Evolutionary conservation across 2,888 invertebrate genomes (phyloP), one percentile per base, ranked within the genome.

Genomic region (Bedellia somnulentella): DNA sequence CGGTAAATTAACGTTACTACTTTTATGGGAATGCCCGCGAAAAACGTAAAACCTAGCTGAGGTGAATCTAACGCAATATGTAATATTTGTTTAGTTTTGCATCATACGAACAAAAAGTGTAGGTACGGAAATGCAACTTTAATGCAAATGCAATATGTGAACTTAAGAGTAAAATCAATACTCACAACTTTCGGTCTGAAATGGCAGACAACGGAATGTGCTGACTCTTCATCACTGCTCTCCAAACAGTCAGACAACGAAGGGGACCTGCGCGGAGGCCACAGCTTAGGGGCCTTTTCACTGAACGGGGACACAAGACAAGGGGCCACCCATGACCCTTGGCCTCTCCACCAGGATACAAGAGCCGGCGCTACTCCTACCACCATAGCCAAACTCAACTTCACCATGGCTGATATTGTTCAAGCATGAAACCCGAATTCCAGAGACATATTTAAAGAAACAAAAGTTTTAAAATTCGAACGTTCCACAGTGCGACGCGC

Each of bases 301-400:
- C 52, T 45, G 27, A 45, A 44, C 21, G 32, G 21, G 35, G 35
- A 9, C 27, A 50, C 42, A 45, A 62, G 43, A 33, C 57, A 59
- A 33, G 52, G 41, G 15, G 57, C 54, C 41, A 60, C 36, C 49
- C 47, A 46, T 18, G 56, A 44, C 2, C 57, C 54, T 35, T 60
- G 57, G 0, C 71, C 68, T 21, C 71, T 60, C 73, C 71, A 71
- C 75, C 73, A 73, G 26, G 75, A 71, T 41, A 77, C 68, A 40
- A 75, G 44, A 33, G 71, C 73, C 32, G 77, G 77, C 36, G 77
- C 73, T 40, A 77, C 76, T 15, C 76, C 77, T 30, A 76, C 75
- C 34, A 76, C 75, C 75, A 77, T 76, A 37, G 77, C 76, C 36
- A 77, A 38, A 15, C 73, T 63, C 42, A 77, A 45, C 11, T 62